Base-by-base conservation (phyloP, 2,113 vertebrate genomes). In the Trematocara nigrifrons region DNA sequence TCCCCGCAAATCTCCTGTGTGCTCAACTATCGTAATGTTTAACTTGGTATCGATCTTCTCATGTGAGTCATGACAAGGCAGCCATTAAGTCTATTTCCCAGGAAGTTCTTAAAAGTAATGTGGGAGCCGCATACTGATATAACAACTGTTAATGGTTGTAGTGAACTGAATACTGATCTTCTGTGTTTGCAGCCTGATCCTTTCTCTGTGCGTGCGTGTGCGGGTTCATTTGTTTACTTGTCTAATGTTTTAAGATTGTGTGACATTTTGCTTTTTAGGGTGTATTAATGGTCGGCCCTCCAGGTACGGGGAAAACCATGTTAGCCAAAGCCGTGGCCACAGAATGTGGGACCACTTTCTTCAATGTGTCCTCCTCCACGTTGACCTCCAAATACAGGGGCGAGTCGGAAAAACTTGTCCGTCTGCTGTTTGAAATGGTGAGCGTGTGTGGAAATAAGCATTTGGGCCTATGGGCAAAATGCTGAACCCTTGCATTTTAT, bases 371-470 rank as follows among this genome's bases (percentile, higher is more conserved):
- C 10, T 99, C 98, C 33, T 99, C 98, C 80, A 99, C 99, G 0
- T 97, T 99, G 61, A 98, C 97, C 66, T 99, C 99, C 93, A 99
- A 99, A 88, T 99, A 99, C 95, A 96, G 98, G 87, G 98, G 99
- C 90, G 98, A 99, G 94, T 99, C 98, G 3, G 99, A 99, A 95
- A 99, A 99, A 92, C 98, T 99, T 74, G 98, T 99, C 35, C 98
- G 98, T n/a, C 96, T 99, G 4, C 95, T 99, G 18, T 99, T 99
- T 86, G 98, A 99, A 97, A 99, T 99, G 99, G 99, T 99, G 89
- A 96, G 81, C 71, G 6, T 15, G 8, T 51, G 16, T 18, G n/a
- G 18, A 26, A 9, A 26, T 49, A 31, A 6, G 15, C 54, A 18
- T 38, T 11, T 69, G 38, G 12, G 7, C 18, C 18, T 31, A n/a